Evolutionary conservation across 2,888 invertebrate species (phyloP), one percentile per base, ranked within the genome.

Genomic region (Phaonia tiefii): DNA sequence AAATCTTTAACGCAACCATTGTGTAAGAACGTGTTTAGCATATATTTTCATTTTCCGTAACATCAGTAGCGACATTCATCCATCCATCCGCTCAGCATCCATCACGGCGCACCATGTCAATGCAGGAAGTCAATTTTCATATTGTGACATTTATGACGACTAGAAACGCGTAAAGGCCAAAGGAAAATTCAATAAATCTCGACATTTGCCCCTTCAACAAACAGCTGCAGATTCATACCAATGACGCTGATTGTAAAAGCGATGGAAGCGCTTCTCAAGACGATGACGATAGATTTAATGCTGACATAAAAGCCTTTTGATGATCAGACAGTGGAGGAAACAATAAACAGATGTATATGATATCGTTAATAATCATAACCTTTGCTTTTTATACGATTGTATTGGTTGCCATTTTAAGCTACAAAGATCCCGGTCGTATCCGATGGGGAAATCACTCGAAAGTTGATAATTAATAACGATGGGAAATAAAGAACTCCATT

Each of bases 111-210:
- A 75, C 71, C 81, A 75, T 78, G 81, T 78, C 81, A 81, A 81
- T 69, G 71, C 81, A 75, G 78, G 81, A 81, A 81, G 81, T 81
- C 78, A 81, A 78, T 81, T 78, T 81, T 75, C 71, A 75, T 77
- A 81, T 77, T 60, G 70, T 76, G 73, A 65, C 69, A 74, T 74
- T 73, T 66, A 73, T 75, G 73, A 71, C 67, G 70, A 77, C 71
- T 67, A 75, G 77, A 60, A 54, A 10, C 63, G 75, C 54, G 78
- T 78, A 75, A 78, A 81, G 63, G 60, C 31, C 39, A 72, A 78
- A 56, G 72, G 56, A 75, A 69, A 78, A 81, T 78, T 81, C 81
- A 78, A 75, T 81, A 75, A 70, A 46, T 51, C 81, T 75, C 75
- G 67, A 58, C 42, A 69, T 63, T 70, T 60, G 60, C 17, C 39